Evolutionary conservation across 37 sponge, comb jelly and placozoan genomes (phyloP), one percentile per base, ranked within the genome.

Genomic region (Agelas oroides): DNA sequence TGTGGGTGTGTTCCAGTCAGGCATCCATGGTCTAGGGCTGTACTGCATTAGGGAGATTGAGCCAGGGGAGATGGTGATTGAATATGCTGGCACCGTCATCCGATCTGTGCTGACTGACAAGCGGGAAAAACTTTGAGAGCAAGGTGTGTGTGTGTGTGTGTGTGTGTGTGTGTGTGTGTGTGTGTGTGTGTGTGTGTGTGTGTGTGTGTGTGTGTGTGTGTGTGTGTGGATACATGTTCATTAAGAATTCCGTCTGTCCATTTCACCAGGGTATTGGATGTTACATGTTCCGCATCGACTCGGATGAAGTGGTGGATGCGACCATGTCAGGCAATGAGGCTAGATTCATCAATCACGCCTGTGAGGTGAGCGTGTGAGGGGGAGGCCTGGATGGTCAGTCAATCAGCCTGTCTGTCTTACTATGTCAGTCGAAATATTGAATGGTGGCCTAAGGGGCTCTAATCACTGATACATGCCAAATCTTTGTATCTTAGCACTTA

Each of bases 291-390:
- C 77, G 96, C 8, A 99, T 99, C 30, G 97, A 99, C 53, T 46
- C 63, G 0, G 75, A 97, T 70, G 94, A 97, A 0, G 99, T 99
- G 5, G 96, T 99, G 38, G 99, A 99, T 69, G 99, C 97, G 40
- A 99, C 99, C 14, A 94, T 99, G 97, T 93, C 94, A 20, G 99
- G 99, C 1, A 96, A 95, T 59, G 94, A 90, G 69, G 98, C 98
- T 12, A 63, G 99, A 28, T 99, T 99, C 71, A 99, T 99, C 70
- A 99, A 99, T 73, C 99, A 99, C 71, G 80, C 90, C 46, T 99
- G 97, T 84, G 96, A 95, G 82, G 91, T 91, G 40, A 32, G 57
- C n/a, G n/a, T n/a, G n/a, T n/a, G n/a, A n/a, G n/a, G n/a, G n/a
- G n/a, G n/a, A n/a, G n/a, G n/a, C n/a, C n/a, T n/a, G n/a, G n/a